These are phyloP conservation scores for Lemur catta DNA, from an alignment of 2,797 vertebrate species.

Conservation along the genomic window DNA sequence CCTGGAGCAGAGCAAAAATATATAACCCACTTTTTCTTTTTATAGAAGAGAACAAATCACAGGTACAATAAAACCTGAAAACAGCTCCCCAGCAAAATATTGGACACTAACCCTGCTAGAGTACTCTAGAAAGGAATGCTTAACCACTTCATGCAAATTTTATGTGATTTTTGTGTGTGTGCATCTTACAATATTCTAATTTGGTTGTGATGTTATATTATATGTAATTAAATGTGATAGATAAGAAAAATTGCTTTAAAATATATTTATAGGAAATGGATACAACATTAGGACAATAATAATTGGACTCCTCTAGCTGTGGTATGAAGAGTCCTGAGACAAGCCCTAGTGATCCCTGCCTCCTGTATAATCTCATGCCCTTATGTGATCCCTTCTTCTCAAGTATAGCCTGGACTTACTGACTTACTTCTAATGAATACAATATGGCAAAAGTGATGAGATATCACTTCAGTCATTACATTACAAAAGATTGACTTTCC, in stretches of 20 bases:
- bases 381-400: not conserved
- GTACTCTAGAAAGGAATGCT: not conserved
- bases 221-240: not conserved
- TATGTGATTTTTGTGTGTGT: not conserved
- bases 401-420: not conserved
- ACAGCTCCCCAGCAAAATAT: not conserved
- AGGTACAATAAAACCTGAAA: not conserved
- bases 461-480: not conserved
- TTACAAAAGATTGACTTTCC: not conserved
- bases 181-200: not conserved
- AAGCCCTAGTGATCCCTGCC: not conserved
- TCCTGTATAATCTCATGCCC: not conserved
- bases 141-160: not conserved
- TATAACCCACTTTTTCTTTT: not conserved
- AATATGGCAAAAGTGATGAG: not conserved
- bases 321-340: not conserved
- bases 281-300: not conserved
- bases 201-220: not conserved
- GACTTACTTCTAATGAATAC: not conserved
- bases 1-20: not conserved
- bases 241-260: not conserved
- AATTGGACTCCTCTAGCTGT: not conserved
- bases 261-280: not conserved
- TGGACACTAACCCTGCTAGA: not conserved
- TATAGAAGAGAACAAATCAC: not conserved